Evolutionary conservation across 2,113 vertebrate genomes (phyloP).

Genomic region (Eonycteris spelaea): DNA sequence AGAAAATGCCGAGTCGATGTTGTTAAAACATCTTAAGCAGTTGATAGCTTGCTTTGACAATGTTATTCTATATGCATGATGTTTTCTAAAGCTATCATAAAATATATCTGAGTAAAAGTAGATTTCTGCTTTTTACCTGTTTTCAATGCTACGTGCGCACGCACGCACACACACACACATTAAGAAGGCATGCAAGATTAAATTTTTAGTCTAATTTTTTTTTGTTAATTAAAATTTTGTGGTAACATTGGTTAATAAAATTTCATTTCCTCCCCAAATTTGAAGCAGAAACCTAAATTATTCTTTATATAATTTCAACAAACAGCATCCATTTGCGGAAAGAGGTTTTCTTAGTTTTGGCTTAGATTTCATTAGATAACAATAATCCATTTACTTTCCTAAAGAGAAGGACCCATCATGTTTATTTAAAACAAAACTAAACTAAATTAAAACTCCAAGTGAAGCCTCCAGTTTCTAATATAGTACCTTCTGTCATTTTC

Average conservation of each 20-base stretch:
- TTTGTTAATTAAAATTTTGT: background rate
- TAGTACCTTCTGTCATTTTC: background rate
- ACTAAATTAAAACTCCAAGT: background rate
- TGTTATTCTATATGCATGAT: background rate
- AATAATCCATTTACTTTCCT: background rate
- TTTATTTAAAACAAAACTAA: background rate
- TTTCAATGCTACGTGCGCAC: background rate
- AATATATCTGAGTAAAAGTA: slow-evolving; percentile 39
- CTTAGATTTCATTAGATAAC: slow-evolving; percentile 6
- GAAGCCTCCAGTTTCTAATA: slow-evolving; percentile 25
- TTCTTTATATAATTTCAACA: background rate
- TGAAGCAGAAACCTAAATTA: slow-evolving; percentile 30
- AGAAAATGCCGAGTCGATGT: slow-evolving; percentile 45
- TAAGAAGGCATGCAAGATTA: background rate
- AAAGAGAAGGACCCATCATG: background rate
- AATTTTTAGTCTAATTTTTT: slow-evolving; percentile 23
- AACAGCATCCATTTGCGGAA: background rate
- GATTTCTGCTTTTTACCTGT: background rate
- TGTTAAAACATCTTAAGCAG: slow-evolving; percentile 58
- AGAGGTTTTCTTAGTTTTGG: background rate
- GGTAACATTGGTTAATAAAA: too few relatives aligned
- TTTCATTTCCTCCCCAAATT: slow-evolving; percentile 63
- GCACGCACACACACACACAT: background rate
- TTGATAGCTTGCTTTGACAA: background rate
- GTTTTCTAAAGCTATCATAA: slow-evolving; percentile 22